Percentiles rank a stretch among this genome's conserved stretches.
Conservation (phyloP, 2,797 vertebrate genomes). For the Leucoraja ocellata region DNA sequence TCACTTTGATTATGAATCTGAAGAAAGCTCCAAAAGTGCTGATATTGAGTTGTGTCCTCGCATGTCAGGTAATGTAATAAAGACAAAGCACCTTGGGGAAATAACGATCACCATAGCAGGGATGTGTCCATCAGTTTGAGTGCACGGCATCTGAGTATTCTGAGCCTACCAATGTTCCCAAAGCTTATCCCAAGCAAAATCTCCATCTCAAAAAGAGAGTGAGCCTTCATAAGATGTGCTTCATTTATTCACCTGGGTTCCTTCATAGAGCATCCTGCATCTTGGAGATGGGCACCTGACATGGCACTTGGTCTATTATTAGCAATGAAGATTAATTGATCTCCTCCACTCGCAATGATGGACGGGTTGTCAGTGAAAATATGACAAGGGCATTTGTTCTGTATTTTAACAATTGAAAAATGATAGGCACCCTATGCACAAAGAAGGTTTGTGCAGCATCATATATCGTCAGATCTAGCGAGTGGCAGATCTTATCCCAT, state of each 20-base stretch:
- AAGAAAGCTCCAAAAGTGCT: neutral
- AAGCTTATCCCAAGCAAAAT: neutral
- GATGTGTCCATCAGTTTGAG: neutral
- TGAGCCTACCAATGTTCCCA: neutral
- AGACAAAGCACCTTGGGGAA: neutral
- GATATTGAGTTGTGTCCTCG: neutral
- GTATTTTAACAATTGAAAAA: constrained; percentile 7
- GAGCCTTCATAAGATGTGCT: neutral
- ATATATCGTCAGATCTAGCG: neutral
- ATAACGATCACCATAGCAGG: neutral
- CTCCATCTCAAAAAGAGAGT: neutral
- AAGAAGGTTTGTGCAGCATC: neutral
- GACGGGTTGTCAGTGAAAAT: constrained; percentile 20
- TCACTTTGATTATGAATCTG: neutral
- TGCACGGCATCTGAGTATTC: neutral
- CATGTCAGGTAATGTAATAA: neutral
- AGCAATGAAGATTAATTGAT: constrained; percentile 36
- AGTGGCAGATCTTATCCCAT: neutral
- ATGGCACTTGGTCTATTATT: neutral
- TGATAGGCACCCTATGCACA: too few species aligned
- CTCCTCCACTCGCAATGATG: constrained; percentile 13
- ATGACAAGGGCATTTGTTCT: constrained; percentile 28
- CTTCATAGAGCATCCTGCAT: neutral
- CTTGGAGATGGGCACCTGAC: neutral
- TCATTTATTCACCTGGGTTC: neutral